Conservation (phyloP, 2,888 invertebrate species). For the Craniophora ligustri region DNA sequence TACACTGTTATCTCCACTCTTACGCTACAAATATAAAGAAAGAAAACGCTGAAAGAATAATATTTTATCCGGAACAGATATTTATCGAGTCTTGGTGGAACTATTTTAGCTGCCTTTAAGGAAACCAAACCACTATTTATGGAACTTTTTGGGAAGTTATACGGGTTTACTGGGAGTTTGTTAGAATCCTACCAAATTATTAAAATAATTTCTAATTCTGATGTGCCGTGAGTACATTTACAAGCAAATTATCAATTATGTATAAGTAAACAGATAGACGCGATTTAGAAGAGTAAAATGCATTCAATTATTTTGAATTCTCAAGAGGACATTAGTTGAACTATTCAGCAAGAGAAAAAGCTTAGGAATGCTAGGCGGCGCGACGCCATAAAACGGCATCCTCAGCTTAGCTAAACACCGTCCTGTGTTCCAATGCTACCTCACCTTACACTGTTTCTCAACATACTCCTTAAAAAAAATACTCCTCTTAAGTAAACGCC, state of each 20-base stretch:
- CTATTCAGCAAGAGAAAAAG: conserved; percentile 2
- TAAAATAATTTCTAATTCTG: no score
- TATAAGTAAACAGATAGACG: background rate
- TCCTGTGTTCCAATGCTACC: conserved; percentile 18
- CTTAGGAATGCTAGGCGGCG: conserved; percentile 11
- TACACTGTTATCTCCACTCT: conserved; percentile 46
- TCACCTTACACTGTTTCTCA: conserved; percentile 43
- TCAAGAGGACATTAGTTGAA: conserved; percentile 3
- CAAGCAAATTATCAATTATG: background rate
- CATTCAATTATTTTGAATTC: conserved; percentile 15
- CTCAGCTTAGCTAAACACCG: conserved; percentile 30
- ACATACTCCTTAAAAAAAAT: conserved; percentile 24
- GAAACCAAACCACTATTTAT: conserved; percentile 35
- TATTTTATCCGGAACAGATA: conserved; percentile 46
- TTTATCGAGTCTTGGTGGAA: conserved; percentile 41
- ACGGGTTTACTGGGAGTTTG: background rate
- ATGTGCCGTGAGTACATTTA: no score
- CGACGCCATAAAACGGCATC: conserved; percentile 21
- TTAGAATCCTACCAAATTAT: no score
- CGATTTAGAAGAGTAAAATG: background rate
- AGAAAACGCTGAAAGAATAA: conserved; percentile 47
- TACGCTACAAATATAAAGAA: conserved; percentile 38
- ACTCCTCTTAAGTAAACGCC: background rate
- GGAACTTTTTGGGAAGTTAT: conserved; percentile 25
- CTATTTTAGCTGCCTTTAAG: conserved; percentile 36